phyloP scores from a whole-genome alignment of 1,140 invertebrate species.

The Drosophila melanogaster region DNA sequence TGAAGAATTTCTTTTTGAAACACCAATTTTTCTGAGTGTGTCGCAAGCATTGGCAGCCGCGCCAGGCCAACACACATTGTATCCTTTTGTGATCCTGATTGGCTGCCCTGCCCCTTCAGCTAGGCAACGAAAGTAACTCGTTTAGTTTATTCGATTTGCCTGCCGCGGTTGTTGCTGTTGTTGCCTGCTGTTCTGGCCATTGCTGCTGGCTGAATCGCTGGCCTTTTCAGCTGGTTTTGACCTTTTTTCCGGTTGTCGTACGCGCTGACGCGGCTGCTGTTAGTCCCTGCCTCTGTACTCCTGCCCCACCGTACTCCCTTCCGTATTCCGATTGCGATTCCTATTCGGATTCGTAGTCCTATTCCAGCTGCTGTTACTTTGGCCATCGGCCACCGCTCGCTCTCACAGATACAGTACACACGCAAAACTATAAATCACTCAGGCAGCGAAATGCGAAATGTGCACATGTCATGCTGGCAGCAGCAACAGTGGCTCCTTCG shows the following conservation, averaged over 20 bases:
- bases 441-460: conserved; percentile 78
- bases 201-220: conserved; percentile 44
- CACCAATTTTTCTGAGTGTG: conserved; percentile 2
- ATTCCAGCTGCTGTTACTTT: conserved; percentile 27
- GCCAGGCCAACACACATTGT: conserved; percentile 37
- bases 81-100: conserved; percentile 57
- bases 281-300: conserved; percentile 7
- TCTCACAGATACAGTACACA: conserved; percentile 51
- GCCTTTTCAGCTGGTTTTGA: conserved; percentile 50
- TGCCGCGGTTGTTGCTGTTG: conserved; percentile 23
- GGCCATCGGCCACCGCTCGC: conserved; percentile 24
- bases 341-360: background rate
- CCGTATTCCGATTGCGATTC: background rate
- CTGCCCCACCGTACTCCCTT: too few species aligned
- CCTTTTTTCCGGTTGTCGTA: conserved; percentile 58
- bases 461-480: conserved; percentile 72
- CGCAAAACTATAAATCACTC: conserved; percentile 77
- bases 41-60: background rate
- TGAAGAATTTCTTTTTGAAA: background rate
- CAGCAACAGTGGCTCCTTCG: conserved; percentile 14
- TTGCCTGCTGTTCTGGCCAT: conserved; percentile 15
- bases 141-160: conserved; percentile 78
- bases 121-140: conserved; percentile 68
- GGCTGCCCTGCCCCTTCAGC: conserved; percentile 33
- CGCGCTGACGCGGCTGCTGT: conserved; percentile 41